These are phyloP conservation scores for Saccostrea cuccullata DNA, from an alignment of 1,140 invertebrate species.

Conservation along the genomic window DNA sequence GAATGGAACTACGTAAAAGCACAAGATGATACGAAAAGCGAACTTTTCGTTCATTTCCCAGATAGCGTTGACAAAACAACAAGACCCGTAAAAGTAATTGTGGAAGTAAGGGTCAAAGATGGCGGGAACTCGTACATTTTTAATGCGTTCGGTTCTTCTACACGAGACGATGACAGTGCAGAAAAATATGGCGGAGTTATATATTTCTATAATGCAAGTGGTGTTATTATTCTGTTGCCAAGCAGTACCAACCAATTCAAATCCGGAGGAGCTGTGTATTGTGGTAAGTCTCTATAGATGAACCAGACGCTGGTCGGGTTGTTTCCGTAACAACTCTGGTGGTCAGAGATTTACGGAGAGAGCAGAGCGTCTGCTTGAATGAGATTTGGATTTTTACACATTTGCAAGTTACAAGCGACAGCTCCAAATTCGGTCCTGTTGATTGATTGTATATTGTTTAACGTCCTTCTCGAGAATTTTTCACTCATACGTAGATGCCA, in stretches of 20 bases:
- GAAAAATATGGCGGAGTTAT: conserved; percentile 22
- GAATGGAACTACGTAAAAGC: neutral
- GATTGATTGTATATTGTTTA: too few species aligned
- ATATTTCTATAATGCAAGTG: conserved; percentile 2
- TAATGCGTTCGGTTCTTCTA: neutral
- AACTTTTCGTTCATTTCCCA: neutral
- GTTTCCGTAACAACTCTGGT: too few species aligned
- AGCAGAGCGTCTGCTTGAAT: too few species aligned
- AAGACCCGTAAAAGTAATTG: neutral
- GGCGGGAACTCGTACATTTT: neutral
- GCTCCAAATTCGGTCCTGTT: too few species aligned
- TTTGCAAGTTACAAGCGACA: neutral
- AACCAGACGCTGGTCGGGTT: too few species aligned
- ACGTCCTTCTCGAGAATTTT: too few species aligned
- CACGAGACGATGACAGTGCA: neutral
- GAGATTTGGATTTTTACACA: too few species aligned
- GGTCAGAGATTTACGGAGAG: too few species aligned
- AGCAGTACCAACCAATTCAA: neutral
- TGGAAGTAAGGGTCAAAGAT: neutral
- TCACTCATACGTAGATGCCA: too few species aligned
- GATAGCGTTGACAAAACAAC: neutral
- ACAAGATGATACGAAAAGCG: neutral
- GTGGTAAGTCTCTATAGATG: neutral
- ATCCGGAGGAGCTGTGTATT: neutral
- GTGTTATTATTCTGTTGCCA: neutral